Evolutionary conservation across 2,888 invertebrate species (phyloP), one percentile per base, ranked within the genome.

Genomic region (Tetramorium bicarinatum): DNA sequence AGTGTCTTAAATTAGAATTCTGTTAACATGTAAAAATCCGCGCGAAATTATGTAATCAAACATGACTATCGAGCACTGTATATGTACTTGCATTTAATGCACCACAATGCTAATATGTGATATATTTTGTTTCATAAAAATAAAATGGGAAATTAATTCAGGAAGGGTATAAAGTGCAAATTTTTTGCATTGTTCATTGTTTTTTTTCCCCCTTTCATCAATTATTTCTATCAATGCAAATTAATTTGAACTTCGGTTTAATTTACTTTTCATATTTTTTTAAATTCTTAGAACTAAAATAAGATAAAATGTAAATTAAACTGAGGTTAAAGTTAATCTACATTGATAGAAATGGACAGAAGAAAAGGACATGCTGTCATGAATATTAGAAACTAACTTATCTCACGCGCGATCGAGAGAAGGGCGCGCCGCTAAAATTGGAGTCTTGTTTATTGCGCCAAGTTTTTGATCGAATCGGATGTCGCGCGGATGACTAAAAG

Each of bases 401-500:
- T 79, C 56, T 77, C 59, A 56, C 61, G 47, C 41, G 34, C 29
- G 84, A 84, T 74, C 74, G 86, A 89, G 75, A 71, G 56, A 69
- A 77, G 41, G 66, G 67, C 61, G 62, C 52, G 83, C 77, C 59
- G 80, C 66, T 75, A 84, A 82, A 87, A 90, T 87, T 81, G 87
- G 72, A 80, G 85, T 80, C 89, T 91, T 91, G 88, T 91, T 89
- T 90, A 90, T 90, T 85, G 83, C 87, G 41, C 71, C 44, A 82
- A 84, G 87, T 87, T 86, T 34, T 47, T 85, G 90, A 87, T 91
- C 85, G 86, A 88, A 87, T 84, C 85, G 83, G 62, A 87, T 87
- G 71, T 38, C 82, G 67, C 83, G 79, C 67, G 89, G 85, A 90
- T 90, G 91, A 91, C 85, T 88, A 91, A 91, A 90, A 88, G 90